These are phyloP conservation scores for Paramormyrops kingsleyae DNA, from an alignment of 2,113 vertebrate genomes.

Conservation along the genomic window DNA sequence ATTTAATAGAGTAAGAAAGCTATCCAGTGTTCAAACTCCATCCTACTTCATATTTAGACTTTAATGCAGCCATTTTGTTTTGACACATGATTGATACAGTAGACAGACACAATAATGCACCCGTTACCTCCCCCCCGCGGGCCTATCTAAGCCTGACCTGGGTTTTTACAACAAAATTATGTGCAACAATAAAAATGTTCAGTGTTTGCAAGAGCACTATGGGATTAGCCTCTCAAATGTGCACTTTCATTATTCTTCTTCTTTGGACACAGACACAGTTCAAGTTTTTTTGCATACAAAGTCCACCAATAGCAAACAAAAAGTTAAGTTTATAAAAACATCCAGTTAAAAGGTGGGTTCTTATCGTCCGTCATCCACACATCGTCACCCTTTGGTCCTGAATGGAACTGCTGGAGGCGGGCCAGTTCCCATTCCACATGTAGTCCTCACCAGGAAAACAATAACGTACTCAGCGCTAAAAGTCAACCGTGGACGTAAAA, in stretches of 20 bases:
- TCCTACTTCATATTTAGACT: background rate
- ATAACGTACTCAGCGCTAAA: background rate
- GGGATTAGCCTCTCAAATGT: background rate
- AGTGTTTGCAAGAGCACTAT: background rate
- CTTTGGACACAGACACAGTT: background rate
- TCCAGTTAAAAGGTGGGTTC: constrained; percentile 28
- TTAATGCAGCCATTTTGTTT: too few relatives aligned
- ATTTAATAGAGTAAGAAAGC: constrained; percentile 11
- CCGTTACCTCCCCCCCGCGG: background rate
- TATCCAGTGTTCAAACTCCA: constrained; percentile 11
- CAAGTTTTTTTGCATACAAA: background rate
- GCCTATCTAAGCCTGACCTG: background rate
- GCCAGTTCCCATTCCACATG: background rate
- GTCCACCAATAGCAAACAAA: constrained; percentile 6
- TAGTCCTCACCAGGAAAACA: background rate
- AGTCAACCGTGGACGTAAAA: background rate
- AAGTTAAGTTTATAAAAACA: background rate
- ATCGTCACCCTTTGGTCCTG: background rate
- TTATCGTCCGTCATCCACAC: too few relatives aligned
- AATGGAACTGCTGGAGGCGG: background rate
- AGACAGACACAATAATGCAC: background rate
- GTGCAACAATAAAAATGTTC: background rate
- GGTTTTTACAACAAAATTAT: background rate
- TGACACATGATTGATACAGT: background rate
- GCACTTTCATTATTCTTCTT: background rate